Evolutionary conservation across 2,797 vertebrate genomes (phyloP).

Genomic region (Channallabes apus): DNA sequence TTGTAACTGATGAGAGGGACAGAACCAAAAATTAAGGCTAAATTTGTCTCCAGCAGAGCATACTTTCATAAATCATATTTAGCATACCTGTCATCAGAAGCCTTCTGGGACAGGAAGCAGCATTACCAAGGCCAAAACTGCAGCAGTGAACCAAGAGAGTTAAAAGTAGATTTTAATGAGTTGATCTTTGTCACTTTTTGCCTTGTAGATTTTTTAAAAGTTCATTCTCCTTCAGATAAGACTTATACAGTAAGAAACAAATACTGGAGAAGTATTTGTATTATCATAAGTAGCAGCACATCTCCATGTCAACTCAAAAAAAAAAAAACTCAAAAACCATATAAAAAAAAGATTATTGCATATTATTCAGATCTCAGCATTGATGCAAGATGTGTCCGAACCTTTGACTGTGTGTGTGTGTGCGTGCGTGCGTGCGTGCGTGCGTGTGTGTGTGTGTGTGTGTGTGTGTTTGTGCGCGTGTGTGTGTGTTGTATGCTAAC

Average conservation of each 20-base stretch:
- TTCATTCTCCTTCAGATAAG: background rate
- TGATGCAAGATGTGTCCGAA: too few relatives aligned
- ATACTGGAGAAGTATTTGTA: background rate
- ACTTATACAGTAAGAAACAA: background rate
- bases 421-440: too few relatives aligned
- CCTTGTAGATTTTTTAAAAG: background rate
- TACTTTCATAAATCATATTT: slow-evolving; percentile 44
- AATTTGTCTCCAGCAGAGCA: slow-evolving; percentile 38
- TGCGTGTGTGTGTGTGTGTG: too few relatives aligned
- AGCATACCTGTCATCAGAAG: slow-evolving; percentile 42
- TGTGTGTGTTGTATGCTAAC: background rate
- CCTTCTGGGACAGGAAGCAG: slow-evolving; percentile 29
- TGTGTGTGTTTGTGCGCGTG: too few relatives aligned
- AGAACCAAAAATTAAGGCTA: slow-evolving; percentile 23
- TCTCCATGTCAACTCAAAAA: too few relatives aligned
- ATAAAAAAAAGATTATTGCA: too few relatives aligned
- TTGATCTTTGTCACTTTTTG: background rate
- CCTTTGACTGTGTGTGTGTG: too few relatives aligned
- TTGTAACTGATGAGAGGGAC: slow-evolving; percentile 16
- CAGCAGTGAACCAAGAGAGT: background rate
- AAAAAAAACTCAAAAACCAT: too few relatives aligned
- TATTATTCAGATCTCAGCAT: too few relatives aligned
- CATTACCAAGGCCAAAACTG: slow-evolving; percentile 5
- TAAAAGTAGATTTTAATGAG: slow-evolving; percentile 8
- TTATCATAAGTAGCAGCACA: too few relatives aligned